Base-by-base conservation (phyloP, 2,888 invertebrate genomes). In the Drosophila kokeensis region DNA sequence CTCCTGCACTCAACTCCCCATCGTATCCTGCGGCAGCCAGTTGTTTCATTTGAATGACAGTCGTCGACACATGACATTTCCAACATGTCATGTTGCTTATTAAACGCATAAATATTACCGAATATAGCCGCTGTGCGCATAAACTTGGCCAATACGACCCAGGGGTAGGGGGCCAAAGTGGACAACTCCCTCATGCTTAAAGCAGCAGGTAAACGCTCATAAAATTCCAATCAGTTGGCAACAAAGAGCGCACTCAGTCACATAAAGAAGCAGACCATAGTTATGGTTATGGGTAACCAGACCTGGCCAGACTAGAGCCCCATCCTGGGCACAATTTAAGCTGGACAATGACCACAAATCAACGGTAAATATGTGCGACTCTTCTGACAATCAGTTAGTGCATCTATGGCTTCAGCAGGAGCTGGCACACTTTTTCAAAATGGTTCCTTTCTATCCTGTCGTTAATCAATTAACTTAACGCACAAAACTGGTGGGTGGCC, bases 21-120 rank as follows among this genome's bases (percentile, higher is more conserved):
- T 11, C 71, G 63, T 73, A 59, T 66, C 72, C 79, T 52, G 67
- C 66, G 70, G 57, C 64, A 61, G 73, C 40, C 74, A 69, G 64
- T 62, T 69, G 69, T 75, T 73, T 72, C 75, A 88, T 82, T 89
- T 86, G 90, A 89, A 87, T 90, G 90, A 81, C 90, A 89, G 83
- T 70, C 38, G 54, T 15, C 81, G 68, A 81, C 68, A 75, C 74
- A 78, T 86, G 89, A 88, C 76, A 84, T 85, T 89, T 84, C 66
- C 79, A 78, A 73, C 87, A 75, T 82, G 90, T 90, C 89, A 90
- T 89, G 83, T 76, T 86, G 90, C 90, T 90, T 90, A 89, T 89
- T 89, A 89, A 89, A 89, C 83, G 81, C 89, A 89, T 89, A 90
- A 89, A 89, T 89, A 89, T 78, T 21, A 18, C 49, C 34, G 64